phyloP scores from a whole-genome alignment of 2,113 vertebrate species.

The Ursus arctos region DNA sequence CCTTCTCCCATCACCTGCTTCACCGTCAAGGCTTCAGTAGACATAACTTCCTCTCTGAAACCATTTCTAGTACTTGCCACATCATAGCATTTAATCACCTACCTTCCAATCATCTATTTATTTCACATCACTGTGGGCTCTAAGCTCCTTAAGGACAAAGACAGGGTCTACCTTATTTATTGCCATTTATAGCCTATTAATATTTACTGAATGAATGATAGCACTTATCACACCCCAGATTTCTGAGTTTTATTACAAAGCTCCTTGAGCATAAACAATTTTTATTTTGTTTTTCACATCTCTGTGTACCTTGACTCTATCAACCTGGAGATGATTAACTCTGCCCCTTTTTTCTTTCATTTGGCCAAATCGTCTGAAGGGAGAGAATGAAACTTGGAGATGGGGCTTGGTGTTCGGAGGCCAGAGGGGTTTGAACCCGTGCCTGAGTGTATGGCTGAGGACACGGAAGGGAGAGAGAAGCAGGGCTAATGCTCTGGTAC shows the following conservation, averaged over 20 bases:
- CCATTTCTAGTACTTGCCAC: neutral
- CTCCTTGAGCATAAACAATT: neutral
- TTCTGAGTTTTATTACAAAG: neutral
- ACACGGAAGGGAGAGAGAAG: neutral
- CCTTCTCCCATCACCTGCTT: neutral
- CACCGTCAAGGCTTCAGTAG: neutral
- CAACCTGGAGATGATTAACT: neutral
- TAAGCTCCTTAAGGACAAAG: neutral
- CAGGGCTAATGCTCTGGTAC: neutral
- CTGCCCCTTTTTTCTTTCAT: slow-evolving; percentile 3
- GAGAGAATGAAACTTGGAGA: neutral
- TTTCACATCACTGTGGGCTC: neutral
- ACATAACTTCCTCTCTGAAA: neutral
- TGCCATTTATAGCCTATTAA: neutral
- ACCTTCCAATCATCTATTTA: neutral
- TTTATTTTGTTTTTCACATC: neutral
- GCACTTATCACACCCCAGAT: neutral
- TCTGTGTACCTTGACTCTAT: neutral
- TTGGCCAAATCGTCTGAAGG: neutral
- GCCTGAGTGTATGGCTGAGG: neutral
- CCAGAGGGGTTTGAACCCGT: neutral
- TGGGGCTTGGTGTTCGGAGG: neutral
- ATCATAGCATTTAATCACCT: neutral
- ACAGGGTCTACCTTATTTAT: neutral
- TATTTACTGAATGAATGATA: neutral